Percentiles rank a stretch among this genome's conserved stretches.
Evolutionary conservation across 2,113 vertebrate genomes (phyloP).

Genomic region (Oreocharis arfaki): DNA sequence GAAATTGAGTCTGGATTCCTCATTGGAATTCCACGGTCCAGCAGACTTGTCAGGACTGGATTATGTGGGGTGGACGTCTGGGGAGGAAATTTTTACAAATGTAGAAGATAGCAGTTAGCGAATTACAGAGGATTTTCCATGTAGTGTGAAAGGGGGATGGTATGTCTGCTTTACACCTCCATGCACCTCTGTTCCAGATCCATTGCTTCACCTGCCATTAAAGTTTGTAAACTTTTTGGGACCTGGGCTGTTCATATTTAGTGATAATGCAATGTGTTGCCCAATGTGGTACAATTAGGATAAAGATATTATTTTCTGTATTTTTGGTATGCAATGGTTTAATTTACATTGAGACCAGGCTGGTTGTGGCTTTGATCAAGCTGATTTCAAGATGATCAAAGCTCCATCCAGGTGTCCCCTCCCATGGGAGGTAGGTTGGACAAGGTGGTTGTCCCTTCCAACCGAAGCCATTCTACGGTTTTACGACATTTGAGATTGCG

Average conservation of each 20-base stretch:
- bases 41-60: neutral
- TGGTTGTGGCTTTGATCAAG: neutral
- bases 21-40: neutral
- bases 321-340: neutral
- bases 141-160: fast-evolving
- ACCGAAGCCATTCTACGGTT: neutral
- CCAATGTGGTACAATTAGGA: too few species aligned
- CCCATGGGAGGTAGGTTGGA: neutral
- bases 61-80: neutral
- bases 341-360: too few species aligned
- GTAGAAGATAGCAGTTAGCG: neutral
- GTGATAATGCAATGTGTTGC: too few species aligned
- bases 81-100: fast-evolving
- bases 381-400: neutral
- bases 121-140: neutral
- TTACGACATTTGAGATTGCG: neutral
- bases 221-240: neutral
- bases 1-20: neutral
- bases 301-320: neutral
- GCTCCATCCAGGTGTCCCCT: neutral
- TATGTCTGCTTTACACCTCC: neutral
- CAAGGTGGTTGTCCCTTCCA: too few species aligned
- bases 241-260: neutral
- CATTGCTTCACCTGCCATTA: neutral
- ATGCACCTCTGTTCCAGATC: neutral